Evolutionary conservation across 2,113 vertebrate genomes (phyloP).

Genomic region (Leiothrix lutea): DNA sequence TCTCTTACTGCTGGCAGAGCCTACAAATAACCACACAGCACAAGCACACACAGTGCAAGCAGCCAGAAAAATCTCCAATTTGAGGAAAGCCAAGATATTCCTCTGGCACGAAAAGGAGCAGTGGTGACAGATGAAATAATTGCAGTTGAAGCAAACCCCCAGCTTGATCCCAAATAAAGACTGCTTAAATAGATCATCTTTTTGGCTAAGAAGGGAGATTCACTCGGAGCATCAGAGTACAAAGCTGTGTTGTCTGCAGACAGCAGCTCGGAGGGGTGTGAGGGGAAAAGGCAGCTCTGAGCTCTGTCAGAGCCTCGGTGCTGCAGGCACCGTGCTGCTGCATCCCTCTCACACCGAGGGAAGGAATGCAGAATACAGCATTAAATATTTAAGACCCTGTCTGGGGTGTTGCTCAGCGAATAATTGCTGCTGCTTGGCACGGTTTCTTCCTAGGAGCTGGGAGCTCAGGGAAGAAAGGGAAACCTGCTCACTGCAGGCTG

Average conservation of each 20-base stretch:
- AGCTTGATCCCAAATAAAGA: conserved; percentile 19
- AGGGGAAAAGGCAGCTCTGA: background rate
- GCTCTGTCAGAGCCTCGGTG: background rate
- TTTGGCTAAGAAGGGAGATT: background rate
- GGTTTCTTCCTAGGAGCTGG: background rate
- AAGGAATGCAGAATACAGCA: background rate
- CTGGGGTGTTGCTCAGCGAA: conserved; percentile 1
- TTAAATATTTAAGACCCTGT: conserved; percentile 48
- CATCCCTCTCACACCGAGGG: background rate
- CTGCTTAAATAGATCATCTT: background rate
- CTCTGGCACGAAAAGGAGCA: background rate
- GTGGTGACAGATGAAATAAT: background rate
- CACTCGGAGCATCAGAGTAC: background rate
- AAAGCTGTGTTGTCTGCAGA: background rate
- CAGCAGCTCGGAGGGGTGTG: background rate
- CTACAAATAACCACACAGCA: background rate
- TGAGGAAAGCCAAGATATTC: background rate
- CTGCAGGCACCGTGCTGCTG: background rate
- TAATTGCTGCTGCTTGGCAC: conserved; percentile 12
- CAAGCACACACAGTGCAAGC: background rate
- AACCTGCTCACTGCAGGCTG: background rate
- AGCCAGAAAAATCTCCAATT: background rate
- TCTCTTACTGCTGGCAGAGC: background rate
- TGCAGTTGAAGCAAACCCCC: background rate
- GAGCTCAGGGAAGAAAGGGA: background rate